These are phyloP conservation scores for Patiria miniata DNA, from an alignment of 35 echinoderm and acorn worm genomes.

Conservation along the genomic window DNA sequence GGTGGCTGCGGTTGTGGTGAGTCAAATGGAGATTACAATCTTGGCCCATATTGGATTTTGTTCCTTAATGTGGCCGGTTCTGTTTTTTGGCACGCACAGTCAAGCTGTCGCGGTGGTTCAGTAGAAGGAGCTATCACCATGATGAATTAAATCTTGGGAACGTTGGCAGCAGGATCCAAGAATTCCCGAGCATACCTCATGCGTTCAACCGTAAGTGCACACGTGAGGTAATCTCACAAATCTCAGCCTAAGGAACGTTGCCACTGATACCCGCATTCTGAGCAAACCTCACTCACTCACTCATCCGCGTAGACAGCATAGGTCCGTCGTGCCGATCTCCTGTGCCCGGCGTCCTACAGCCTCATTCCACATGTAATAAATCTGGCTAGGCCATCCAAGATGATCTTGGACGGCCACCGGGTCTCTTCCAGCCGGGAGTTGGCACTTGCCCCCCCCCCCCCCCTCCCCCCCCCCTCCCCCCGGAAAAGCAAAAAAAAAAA, in stretches of 20 bases:
- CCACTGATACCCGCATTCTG: background rate
- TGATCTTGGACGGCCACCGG: too few species aligned
- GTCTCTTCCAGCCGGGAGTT: too few species aligned
- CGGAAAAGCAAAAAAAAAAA: too few species aligned
- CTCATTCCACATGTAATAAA: too few species aligned
- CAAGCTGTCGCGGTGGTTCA: background rate
- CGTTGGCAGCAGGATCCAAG: background rate
- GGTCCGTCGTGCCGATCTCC: too few species aligned
- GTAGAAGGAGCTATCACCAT: background rate
- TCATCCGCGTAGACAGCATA: too few species aligned
- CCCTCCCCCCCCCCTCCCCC: too few species aligned
- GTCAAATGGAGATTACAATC: background rate
- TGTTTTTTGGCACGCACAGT: background rate
- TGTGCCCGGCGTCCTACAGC: too few species aligned
- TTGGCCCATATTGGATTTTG: background rate
- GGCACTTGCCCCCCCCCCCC: too few species aligned
- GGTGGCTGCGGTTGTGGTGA: conserved; percentile 70
- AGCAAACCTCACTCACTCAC: background rate
- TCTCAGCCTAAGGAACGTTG: background rate
- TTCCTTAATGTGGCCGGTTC: background rate
- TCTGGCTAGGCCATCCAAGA: too few species aligned
- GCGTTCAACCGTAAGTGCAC: too few species aligned
- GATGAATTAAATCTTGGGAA: background rate
- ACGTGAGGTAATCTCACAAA: background rate
- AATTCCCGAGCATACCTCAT: too few species aligned